Conservation (phyloP, 2,797 vertebrate species). For the Vultur gryphus region DNA sequence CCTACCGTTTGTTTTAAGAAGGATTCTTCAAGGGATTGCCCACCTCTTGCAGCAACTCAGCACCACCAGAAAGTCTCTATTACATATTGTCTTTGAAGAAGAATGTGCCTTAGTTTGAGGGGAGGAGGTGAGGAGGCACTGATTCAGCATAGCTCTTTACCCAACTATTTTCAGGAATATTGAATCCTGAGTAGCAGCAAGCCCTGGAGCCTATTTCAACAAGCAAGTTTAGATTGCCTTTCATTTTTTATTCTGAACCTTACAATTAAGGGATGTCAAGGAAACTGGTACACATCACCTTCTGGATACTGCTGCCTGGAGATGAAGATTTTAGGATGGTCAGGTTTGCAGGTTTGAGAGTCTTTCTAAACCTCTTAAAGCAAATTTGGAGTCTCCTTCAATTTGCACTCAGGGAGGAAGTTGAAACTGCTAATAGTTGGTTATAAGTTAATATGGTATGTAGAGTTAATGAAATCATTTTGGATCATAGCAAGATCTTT, state of each 20-base stretch:
- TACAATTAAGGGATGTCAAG: neutral
- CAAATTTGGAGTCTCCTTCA: neutral
- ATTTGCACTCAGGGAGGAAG: neutral
- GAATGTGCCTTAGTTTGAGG: neutral
- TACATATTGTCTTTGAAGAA: accelerated
- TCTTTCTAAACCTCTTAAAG: neutral
- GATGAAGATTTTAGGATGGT: neutral
- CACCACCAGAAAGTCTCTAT: neutral
- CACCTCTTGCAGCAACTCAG: neutral
- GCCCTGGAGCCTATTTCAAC: neutral
- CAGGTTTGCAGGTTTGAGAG: neutral
- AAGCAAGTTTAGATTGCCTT: neutral
- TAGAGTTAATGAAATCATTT: neutral
- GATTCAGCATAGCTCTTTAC: neutral
- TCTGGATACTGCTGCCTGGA: neutral
- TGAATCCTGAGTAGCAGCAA: neutral
- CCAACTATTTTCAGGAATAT: neutral
- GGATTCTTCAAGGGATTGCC: neutral
- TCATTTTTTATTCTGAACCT: neutral
- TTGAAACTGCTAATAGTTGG: neutral
- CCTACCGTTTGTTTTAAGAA: neutral
- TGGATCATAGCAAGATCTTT: neutral
- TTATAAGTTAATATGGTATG: neutral
- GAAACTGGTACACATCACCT: neutral
- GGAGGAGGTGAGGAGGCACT: neutral